phyloP scores from a whole-genome alignment of 2,797 vertebrate species.

The Danio aesculapii region DNA sequence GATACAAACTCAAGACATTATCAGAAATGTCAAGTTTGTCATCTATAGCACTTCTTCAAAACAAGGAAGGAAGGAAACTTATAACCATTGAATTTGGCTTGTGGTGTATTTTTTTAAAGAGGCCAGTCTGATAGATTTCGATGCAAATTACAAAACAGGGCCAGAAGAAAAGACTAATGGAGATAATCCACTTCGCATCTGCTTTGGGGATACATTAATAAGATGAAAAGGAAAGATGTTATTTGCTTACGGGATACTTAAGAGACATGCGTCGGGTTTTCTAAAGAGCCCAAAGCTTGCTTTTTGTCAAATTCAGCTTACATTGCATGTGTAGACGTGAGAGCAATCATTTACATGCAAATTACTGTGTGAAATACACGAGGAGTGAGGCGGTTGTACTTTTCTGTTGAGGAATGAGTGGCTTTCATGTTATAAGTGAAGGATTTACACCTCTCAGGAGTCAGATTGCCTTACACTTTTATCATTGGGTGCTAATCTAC shows the following conservation, averaged over 20 bases:
- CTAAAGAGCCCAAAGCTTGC: slow-evolving; percentile 64
- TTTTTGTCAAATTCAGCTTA: slow-evolving; percentile 28
- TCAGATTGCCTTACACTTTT: slow-evolving; percentile 47
- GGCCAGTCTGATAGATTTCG: slow-evolving; percentile 37
- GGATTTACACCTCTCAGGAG: slow-evolving; percentile 35
- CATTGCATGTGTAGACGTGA: background rate
- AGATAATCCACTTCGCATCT: slow-evolving; percentile 81
- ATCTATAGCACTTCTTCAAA: no score
- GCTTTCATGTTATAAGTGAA: slow-evolving; percentile 34
- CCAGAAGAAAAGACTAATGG: slow-evolving; percentile 80
- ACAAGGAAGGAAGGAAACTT: background rate
- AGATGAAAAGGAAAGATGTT: slow-evolving; percentile 82
- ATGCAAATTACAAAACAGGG: slow-evolving; percentile 72
- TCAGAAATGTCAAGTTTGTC: no score
- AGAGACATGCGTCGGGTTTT: slow-evolving; percentile 55
- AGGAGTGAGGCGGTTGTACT: background rate
- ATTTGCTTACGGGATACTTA: slow-evolving; percentile 75
- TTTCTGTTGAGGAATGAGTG: background rate
- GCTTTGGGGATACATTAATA: slow-evolving; percentile 79
- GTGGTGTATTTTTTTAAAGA: slow-evolving; percentile 15
- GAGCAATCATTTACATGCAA: slow-evolving; percentile 25
- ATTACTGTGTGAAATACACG: slow-evolving; percentile 12
- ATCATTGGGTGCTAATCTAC: slow-evolving; percentile 57
- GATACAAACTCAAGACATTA: no score
- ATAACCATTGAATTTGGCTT: slow-evolving; percentile 23